phyloP scores from a whole-genome alignment of 1,140 invertebrate species.

The Drosophila lacertosa region DNA sequence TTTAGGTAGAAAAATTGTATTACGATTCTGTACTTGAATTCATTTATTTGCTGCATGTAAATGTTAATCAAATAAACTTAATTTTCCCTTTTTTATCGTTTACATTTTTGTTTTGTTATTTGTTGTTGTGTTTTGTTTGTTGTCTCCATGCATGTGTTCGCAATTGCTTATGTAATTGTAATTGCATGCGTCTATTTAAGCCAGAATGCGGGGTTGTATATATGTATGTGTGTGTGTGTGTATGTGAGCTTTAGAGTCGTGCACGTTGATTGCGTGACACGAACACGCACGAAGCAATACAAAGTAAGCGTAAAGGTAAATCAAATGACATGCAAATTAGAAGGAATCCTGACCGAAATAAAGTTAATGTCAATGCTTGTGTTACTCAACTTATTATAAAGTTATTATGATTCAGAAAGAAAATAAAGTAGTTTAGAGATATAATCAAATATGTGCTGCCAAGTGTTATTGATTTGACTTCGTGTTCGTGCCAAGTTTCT shows the following conservation, averaged over 20 bases:
- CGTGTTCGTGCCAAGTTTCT: not conserved
- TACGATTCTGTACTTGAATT: conserved; percentile 59
- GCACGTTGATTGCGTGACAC: too few species aligned
- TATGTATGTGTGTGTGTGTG: not conserved
- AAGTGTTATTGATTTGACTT: too few species aligned
- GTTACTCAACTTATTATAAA: too few species aligned
- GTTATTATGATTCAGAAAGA: too few species aligned
- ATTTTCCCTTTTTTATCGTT: conserved; percentile 28
- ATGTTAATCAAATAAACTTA: conserved; percentile 55
- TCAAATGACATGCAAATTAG: too few species aligned
- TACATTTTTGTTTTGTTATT: not conserved
- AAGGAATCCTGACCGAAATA: too few species aligned
- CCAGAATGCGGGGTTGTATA: not conserved
- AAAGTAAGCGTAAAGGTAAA: too few species aligned
- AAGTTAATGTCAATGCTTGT: too few species aligned
- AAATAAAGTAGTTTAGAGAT: too few species aligned
- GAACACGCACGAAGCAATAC: too few species aligned
- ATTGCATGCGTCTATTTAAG: conserved; percentile 34
- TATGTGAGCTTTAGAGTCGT: too few species aligned
- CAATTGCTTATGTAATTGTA: conserved; percentile 45
- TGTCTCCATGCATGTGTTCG: conserved; percentile 23
- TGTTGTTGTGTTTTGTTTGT: conserved; percentile 2
- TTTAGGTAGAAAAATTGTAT: conserved; percentile 40
- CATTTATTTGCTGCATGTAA: conserved; percentile 53
- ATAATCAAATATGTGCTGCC: too few species aligned